phyloP scores from a whole-genome alignment of 2,113 vertebrate genomes.

The Corythornis vintsioides region DNA sequence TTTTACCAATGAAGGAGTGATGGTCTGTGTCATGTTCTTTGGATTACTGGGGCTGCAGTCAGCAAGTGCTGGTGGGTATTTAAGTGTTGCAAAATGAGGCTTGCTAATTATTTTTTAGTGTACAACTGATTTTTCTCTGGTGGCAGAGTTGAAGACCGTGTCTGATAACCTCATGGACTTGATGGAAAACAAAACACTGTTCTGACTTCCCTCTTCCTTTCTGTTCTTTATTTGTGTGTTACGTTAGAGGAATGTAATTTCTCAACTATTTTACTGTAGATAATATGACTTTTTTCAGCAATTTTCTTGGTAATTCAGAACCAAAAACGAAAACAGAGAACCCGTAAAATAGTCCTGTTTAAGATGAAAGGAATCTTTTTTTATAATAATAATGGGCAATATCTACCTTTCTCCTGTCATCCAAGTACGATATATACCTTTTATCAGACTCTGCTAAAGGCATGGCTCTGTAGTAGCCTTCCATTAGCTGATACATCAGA shows the following conservation, averaged over 20 bases:
- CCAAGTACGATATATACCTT: background rate
- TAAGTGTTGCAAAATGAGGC: background rate
- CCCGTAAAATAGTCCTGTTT: background rate
- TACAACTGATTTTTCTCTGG: background rate
- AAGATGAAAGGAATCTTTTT: no score
- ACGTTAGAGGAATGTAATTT: background rate
- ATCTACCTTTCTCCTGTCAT: background rate
- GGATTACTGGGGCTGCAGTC: background rate
- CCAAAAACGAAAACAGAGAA: background rate
- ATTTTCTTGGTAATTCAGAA: background rate
- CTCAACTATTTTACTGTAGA: background rate
- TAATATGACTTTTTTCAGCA: background rate
- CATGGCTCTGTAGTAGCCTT: conserved; percentile 46
- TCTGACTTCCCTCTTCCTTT: background rate
- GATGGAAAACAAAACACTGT: background rate
- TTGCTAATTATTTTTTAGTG: background rate
- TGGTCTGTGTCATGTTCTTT: background rate
- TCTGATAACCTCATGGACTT: background rate
- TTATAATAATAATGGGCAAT: background rate
- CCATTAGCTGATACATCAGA: conserved; percentile 51
- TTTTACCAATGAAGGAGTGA: background rate
- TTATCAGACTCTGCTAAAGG: background rate
- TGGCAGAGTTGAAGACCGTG: background rate
- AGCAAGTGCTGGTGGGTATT: background rate
- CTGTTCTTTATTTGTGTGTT: background rate